Evolutionary conservation across 2,888 invertebrate genomes (phyloP).

Genomic region (Oscheius sp.): DNA sequence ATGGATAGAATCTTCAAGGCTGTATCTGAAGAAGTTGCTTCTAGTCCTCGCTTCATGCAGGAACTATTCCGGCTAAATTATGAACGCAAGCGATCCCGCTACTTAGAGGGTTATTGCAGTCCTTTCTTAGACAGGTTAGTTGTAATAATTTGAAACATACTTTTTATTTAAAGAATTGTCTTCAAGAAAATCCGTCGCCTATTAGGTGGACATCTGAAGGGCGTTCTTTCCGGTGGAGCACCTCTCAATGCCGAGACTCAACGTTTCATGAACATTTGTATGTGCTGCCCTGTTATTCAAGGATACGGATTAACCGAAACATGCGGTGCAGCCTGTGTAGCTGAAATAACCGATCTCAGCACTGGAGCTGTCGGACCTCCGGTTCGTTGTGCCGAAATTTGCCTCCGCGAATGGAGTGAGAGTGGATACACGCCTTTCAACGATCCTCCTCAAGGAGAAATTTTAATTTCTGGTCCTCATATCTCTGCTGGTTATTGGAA

Average conservation of each 20-base stretch:
- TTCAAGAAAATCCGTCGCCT: conserved; percentile 81
- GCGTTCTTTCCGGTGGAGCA: conserved; percentile 87
- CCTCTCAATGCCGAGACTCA: conserved; percentile 94
- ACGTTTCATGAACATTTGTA: conserved; percentile 88
- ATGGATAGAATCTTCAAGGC: conserved; percentile 96
- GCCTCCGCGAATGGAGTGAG: conserved; percentile 91
- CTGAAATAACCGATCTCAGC: conserved; percentile 78
- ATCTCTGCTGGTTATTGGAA: conserved; percentile 93
- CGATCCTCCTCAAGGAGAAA: conserved; percentile 88
- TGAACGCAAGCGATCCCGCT: conserved; percentile 89
- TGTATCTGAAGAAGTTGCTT: conserved; percentile 88
- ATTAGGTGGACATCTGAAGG: conserved; percentile 87
- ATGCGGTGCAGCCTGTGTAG: conserved; percentile 85
- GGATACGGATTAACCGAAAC: conserved; percentile 98
- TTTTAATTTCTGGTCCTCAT: conserved; percentile 87
- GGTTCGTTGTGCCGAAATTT: conserved; percentile 85
- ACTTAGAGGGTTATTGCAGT: conserved; percentile 77
- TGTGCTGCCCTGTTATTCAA: conserved; percentile 84
- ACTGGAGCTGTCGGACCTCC: conserved; percentile 90
- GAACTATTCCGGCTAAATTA: conserved; percentile 93
- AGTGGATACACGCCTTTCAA: conserved; percentile 89
- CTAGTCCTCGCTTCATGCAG: conserved; percentile 73
- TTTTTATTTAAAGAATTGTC: conserved; percentile 76
- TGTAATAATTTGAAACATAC: not conserved
- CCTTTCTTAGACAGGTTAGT: conserved; percentile 75